phyloP scores from a whole-genome alignment of 2,888 invertebrate genomes.

The Euplagia quadripunctaria region DNA sequence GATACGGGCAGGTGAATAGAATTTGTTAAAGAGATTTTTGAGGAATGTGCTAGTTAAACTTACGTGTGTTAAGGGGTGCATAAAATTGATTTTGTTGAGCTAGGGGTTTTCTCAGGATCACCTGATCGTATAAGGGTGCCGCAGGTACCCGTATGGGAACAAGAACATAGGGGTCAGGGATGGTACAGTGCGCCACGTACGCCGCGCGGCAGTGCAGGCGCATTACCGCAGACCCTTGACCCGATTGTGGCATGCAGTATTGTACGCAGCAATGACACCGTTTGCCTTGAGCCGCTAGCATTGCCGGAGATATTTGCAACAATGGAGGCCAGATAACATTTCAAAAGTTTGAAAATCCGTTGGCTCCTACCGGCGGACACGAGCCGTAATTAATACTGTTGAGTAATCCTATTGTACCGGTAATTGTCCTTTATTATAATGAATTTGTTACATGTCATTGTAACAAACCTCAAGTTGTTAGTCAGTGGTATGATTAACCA shows the following conservation, averaged over 20 bases:
- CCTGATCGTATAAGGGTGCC: constrained; percentile 74
- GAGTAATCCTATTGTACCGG: constrained; percentile 69
- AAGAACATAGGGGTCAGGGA: constrained; percentile 50
- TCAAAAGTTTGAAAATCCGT: constrained; percentile 86
- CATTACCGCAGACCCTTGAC: constrained; percentile 81
- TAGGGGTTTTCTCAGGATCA: constrained; percentile 65
- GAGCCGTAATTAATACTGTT: constrained; percentile 79
- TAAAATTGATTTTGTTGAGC: constrained; percentile 62
- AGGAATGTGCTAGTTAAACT: constrained; percentile 72
- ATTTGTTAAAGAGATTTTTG: constrained; percentile 63
- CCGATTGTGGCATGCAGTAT: constrained; percentile 81
- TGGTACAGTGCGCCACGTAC: constrained; percentile 33
- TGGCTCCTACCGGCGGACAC: constrained; percentile 72
- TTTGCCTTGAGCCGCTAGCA: constrained; percentile 86
- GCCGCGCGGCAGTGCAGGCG: constrained; percentile 59
- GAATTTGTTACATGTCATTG: constrained; percentile 36
- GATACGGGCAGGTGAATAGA: constrained; percentile 80
- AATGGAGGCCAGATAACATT: constrained; percentile 87
- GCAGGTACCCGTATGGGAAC: constrained; percentile 74
- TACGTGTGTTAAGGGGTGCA: constrained; percentile 72
- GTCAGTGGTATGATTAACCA: constrained; percentile 34
- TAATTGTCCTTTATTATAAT: constrained; percentile 58
- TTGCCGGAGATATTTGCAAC: constrained; percentile 87
- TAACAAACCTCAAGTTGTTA: constrained; percentile 32
- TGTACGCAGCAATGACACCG: constrained; percentile 87